These are phyloP conservation scores for Sarotherodon lohbergeri DNA, from an alignment of 2,113 vertebrate species.

Conservation along the genomic window DNA sequence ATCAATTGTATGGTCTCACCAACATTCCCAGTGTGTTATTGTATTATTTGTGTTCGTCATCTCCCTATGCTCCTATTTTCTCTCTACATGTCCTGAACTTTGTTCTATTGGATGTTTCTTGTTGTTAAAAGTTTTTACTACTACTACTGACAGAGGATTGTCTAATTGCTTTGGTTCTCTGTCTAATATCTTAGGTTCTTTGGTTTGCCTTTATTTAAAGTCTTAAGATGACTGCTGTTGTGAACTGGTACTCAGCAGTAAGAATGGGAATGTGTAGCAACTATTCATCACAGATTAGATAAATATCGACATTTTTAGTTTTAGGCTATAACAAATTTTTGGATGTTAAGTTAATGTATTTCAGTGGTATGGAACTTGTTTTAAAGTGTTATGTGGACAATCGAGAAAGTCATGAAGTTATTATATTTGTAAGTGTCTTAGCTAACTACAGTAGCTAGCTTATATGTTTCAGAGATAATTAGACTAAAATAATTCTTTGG, in stretches of 20 bases:
- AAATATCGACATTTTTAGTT: background rate
- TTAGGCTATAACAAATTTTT: background rate
- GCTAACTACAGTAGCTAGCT: background rate
- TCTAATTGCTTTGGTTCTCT: fast-evolving
- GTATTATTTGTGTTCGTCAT: background rate
- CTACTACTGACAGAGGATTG: background rate
- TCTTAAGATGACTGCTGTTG: background rate
- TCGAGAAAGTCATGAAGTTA: background rate
- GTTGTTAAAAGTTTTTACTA: background rate
- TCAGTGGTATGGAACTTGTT: background rate
- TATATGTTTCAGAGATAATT: background rate
- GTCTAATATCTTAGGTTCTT: background rate
- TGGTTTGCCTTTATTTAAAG: background rate
- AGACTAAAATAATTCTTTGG: background rate
- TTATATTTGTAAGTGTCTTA: background rate
- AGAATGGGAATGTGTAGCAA: background rate
- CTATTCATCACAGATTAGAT: background rate
- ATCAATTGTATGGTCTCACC: background rate
- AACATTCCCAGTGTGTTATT: background rate
- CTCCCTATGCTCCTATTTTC: background rate
- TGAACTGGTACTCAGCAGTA: background rate
- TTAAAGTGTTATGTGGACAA: background rate
- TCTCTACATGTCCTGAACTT: background rate
- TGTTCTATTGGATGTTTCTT: background rate
- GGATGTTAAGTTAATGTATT: background rate